Conservation (phyloP, 1,140 invertebrate species). For the Trichogramma pretiosum region DNA sequence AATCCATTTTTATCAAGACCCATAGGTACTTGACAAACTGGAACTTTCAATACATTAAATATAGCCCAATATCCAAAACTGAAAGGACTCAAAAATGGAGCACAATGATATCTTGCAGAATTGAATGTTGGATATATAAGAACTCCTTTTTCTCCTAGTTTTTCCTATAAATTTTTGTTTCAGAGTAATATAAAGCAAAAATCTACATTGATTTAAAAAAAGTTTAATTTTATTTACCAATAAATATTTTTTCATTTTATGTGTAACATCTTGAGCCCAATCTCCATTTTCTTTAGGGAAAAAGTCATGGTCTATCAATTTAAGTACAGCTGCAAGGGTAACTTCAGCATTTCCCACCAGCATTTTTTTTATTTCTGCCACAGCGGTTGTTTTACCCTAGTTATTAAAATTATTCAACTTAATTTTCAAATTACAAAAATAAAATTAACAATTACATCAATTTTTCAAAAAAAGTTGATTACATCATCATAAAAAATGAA, state of each 20-base stretch:
- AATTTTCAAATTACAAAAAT: no score
- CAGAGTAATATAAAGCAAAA: constrained; percentile 11
- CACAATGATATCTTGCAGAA: constrained; percentile 74
- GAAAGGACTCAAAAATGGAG: constrained; percentile 67
- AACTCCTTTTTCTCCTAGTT: constrained; percentile 70
- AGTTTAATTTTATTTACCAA: constrained; percentile 40
- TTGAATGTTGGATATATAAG: constrained; percentile 80
- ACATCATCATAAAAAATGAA: background rate
- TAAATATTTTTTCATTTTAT: constrained; percentile 51
- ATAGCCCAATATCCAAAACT: constrained; percentile 86
- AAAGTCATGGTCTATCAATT: constrained; percentile 54
- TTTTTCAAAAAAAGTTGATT: background rate
- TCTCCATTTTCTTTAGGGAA: constrained; percentile 53
- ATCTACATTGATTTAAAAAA: background rate
- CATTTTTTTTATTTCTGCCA: constrained; percentile 33
- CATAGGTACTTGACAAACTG: constrained; percentile 66
- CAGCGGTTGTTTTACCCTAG: constrained; percentile 33
- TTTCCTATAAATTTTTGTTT: constrained; percentile 50
- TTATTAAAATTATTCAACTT: no score
- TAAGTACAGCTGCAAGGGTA: constrained; percentile 59
- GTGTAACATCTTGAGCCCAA: constrained; percentile 55
- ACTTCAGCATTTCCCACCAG: constrained; percentile 46
- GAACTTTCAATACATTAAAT: constrained; percentile 79
- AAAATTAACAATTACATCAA: constrained; percentile 13
- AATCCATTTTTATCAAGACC: constrained; percentile 36